phyloP scores from a whole-genome alignment of 2,797 vertebrate genomes.

The Malurus splendens region DNA sequence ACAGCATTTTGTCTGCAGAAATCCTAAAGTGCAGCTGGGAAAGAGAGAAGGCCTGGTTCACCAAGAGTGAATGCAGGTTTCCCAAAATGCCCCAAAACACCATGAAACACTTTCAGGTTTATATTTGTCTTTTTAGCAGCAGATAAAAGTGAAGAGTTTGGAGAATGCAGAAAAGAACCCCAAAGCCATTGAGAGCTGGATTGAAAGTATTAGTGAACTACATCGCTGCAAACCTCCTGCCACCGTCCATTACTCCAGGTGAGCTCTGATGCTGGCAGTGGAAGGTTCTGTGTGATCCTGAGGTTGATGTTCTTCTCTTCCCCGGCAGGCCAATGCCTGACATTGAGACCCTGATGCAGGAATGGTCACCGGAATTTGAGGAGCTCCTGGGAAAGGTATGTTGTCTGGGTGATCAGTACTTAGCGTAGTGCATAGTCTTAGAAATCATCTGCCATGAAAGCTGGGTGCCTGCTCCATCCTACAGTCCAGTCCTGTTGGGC shows the following conservation, averaged over 20 bases:
- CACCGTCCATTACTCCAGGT: constrained; percentile 86
- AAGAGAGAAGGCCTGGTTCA: background rate
- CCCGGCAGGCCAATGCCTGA: constrained; percentile 83
- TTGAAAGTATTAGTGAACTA: constrained; percentile 88
- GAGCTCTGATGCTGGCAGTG: background rate
- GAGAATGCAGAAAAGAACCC: constrained; percentile 83
- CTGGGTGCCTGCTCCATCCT: background rate
- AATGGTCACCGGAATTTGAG: constrained; percentile 91
- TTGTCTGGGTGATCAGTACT: background rate
- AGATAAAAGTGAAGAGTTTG: constrained; percentile 90
- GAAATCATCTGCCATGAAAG: background rate
- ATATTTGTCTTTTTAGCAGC: constrained; percentile 61
- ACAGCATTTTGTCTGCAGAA: background rate
- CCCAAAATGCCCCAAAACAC: background rate
- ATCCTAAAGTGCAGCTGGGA: background rate
- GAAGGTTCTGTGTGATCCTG: fast-evolving
- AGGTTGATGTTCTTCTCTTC: background rate
- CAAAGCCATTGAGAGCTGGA: constrained; percentile 88
- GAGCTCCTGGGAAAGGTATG: constrained; percentile 83
- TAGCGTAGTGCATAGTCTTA: fast-evolving
- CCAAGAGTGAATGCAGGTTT: background rate
- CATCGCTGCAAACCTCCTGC: constrained; percentile 90
- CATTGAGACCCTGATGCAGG: constrained; percentile 91
- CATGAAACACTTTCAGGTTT: background rate
- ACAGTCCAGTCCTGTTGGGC: fast-evolving